Evolutionary conservation across 1,140 invertebrate species (phyloP), one percentile per base, ranked within the genome.

Genomic region (Aricia agestis): DNA sequence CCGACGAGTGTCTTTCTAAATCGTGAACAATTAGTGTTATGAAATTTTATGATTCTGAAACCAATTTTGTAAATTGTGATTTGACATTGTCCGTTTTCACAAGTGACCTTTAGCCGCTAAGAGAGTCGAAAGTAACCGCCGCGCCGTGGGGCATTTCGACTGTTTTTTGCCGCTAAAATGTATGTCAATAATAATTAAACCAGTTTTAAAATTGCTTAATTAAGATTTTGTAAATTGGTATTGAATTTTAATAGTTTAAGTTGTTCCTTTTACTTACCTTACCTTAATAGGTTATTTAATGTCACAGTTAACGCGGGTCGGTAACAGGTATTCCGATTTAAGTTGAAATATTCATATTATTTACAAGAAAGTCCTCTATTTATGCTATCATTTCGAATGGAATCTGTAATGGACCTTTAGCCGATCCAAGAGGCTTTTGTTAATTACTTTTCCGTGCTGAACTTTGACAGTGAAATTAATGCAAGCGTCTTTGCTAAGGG

Each of bases 401-500:
- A n/a, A n/a, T n/a, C 25, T 25, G 25, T 25, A 25, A 1, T 25
- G 25, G 25, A 25, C 25, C 25, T 25, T 25, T 25, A 25, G 25
- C 25, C 25, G 3, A 25, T 1, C 25, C 1, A 25, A 3, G 25
- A 25, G 25, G 25, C 25, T 25, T 25, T 25, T 25, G 25, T 25
- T 25, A 25, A 25, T 25, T 25, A 25, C 3, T 25, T 25, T 3
- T 25, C 25, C 25, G 25, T 25, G 1, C 25, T 3, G 9, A 36
- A 36, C 36, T 36, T 36, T 36, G 32, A 32, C 2, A 32, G 2
- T 32, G 32, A 32, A 32, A 32, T 32, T 2, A 32, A 32, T 6
- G 32, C 2, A 32, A 19, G 41, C 19, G 66, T 70, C 42, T 58
- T 70, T 11, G 41, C 13, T 65, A 65, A 63, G 71, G 36, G 70